Evolutionary conservation across 2,113 vertebrate species (phyloP), one percentile per base, ranked within the genome.

Genomic region (Capreolus pygargus): DNA sequence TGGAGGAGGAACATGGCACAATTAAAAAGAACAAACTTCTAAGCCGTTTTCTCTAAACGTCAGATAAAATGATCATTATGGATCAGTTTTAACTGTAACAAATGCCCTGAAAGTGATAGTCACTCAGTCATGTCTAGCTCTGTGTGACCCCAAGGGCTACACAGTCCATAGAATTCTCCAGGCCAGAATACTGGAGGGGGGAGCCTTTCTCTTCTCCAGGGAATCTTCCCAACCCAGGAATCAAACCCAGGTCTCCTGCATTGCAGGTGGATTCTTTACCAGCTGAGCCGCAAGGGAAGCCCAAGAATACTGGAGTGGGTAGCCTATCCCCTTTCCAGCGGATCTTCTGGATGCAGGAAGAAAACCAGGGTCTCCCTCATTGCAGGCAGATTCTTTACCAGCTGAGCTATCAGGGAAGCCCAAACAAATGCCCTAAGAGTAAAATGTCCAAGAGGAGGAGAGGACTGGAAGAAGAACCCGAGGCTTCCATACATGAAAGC

Each of bases 331-430:
- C 39, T 74, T 1, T 39, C 36, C 36, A 39, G 67, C 0, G 2
- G 5, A 25, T 39, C 21, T 39, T 74, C 67, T 74, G 36, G 36
- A 25, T 23, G 19, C 10, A 25, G 36, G 67, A 39, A 23, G 10
- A 12, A 11, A 74, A 74, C 67, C 67, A 13, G 36, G 17, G 21
- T 74, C n/a, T 74, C 10, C 19, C 19, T 6, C n/a, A 23, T 25
- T 74, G 67, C 19, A 39, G n/a, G 21, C 0, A 0, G 36, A 74
- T 39, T 39, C 5, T 39, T 39, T 39, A 13, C 10, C 36, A 39
- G n/a, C 23, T 74, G 67, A 39, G 19, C 67, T 23, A 70, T 70
- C n/a, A 39, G n/a, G 19, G 67, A 39, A 39, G 19, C 36, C 36
- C 67, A 39, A 23, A 74, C n/a, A 74, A 70, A 74, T 39, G 67